These are phyloP conservation scores for Holotrichia oblita DNA, from an alignment of 1,140 invertebrate species.

Conservation along the genomic window DNA sequence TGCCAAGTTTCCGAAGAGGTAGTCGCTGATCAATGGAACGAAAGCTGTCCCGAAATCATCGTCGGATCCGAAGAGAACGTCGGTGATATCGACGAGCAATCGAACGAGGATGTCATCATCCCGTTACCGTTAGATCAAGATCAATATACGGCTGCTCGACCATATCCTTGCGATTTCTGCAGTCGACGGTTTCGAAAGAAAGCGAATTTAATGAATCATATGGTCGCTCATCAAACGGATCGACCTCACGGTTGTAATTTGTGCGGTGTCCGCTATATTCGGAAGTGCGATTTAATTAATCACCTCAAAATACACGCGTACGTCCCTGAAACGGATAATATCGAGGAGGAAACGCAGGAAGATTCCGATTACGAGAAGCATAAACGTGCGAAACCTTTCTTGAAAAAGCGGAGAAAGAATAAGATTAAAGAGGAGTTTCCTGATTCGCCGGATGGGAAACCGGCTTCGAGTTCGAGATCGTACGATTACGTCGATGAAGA, in stretches of 20 bases:
- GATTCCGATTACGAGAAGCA: conserved; percentile 49
- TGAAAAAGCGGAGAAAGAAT: conserved; percentile 47
- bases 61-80: conserved; percentile 66
- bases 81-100: conserved; percentile 66
- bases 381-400: conserved; percentile 43
- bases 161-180: conserved; percentile 87
- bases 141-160: conserved; percentile 80
- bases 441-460: conserved; percentile 48
- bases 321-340: conserved; percentile 64
- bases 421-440: conserved; percentile 55
- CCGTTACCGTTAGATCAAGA: conserved; percentile 83
- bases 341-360: conserved; percentile 56
- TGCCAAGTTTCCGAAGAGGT: conserved; percentile 79
- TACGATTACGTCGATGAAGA: conserved; percentile 64
- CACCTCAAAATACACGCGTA: conserved; percentile 84
- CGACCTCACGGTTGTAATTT: conserved; percentile 79
- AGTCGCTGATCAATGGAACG: conserved; percentile 68
- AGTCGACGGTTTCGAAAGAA: conserved; percentile 83
- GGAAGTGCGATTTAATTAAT: conserved; percentile 81
- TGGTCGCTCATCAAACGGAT: conserved; percentile 84
- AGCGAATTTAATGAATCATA: conserved; percentile 83
- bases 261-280: conserved; percentile 79
- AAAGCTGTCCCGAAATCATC: conserved; percentile 56
- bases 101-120: conserved; percentile 76
- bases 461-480: conserved; percentile 53